Evolutionary conservation across 2,797 vertebrate genomes (phyloP).

Genomic region (Ptychobarbus kaznakovi): DNA sequence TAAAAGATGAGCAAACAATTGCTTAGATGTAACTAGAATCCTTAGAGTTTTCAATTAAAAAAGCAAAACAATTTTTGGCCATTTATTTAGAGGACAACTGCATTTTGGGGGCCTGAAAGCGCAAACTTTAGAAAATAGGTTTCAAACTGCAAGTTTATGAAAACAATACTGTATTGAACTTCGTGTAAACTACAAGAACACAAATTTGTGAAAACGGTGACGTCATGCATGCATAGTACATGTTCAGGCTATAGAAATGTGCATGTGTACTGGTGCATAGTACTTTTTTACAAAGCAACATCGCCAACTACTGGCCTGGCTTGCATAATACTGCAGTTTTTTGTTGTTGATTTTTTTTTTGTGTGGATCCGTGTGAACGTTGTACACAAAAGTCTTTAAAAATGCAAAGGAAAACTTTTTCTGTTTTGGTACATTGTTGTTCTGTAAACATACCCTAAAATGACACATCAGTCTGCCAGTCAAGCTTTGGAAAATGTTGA

Average conservation of each 20-base stretch:
- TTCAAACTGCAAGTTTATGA: neutral
- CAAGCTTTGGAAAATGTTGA: neutral
- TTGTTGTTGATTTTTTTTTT: neutral
- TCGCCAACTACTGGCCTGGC: neutral
- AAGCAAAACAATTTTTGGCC: no score
- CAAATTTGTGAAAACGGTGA: neutral
- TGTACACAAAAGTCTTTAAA: neutral
- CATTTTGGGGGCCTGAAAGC: neutral
- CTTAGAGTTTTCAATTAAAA: no score
- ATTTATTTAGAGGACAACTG: neutral
- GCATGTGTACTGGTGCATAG: neutral
- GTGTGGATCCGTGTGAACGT: neutral
- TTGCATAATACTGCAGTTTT: neutral
- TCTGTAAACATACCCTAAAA: neutral
- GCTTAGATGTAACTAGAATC: no score
- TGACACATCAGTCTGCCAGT: neutral
- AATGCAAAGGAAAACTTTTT: neutral
- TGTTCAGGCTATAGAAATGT: neutral
- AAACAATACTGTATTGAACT: neutral
- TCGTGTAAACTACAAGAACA: no score
- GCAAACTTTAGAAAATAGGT: neutral
- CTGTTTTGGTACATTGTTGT: neutral
- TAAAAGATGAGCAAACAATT: neutral
- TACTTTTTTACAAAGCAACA: neutral
- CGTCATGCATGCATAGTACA: neutral